phyloP scores from a whole-genome alignment of 2,888 invertebrate genomes.

The Cheilosia vernalis region DNA sequence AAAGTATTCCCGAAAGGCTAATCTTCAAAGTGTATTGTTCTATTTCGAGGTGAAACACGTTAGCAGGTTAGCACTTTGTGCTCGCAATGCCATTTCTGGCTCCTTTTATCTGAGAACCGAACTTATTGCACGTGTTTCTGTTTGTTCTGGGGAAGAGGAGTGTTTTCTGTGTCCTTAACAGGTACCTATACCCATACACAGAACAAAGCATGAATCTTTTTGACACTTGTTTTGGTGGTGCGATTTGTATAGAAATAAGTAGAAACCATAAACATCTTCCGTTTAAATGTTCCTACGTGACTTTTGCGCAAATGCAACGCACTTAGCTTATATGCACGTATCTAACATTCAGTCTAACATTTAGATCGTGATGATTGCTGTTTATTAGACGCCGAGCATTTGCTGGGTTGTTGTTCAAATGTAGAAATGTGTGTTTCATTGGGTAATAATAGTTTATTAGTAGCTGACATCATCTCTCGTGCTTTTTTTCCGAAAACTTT shows the following conservation, averaged over 20 bases:
- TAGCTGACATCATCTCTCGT: no score
- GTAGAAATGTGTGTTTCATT: not conserved
- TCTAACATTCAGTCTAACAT: not conserved
- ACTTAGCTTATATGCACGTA: constrained; percentile 6
- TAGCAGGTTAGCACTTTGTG: no score
- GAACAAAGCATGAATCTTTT: not conserved
- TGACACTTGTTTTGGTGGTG: not conserved
- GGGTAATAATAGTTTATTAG: not conserved
- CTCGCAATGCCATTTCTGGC: not conserved
- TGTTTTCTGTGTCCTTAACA: constrained; percentile 23
- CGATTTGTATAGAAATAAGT: not conserved
- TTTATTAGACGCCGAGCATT: not conserved
- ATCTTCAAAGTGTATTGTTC: not conserved
- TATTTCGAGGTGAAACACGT: constrained; percentile 7
- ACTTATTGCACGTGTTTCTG: constrained; percentile 57
- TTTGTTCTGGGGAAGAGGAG: constrained; percentile 19
- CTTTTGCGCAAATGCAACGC: constrained; percentile 23
- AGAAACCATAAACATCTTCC: not conserved
- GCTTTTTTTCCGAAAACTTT: no score
- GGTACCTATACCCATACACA: not conserved
- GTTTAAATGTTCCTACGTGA: constrained; percentile 24
- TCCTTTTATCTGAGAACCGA: constrained; percentile 25
- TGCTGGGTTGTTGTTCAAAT: not conserved
- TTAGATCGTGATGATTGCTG: constrained; percentile 4
- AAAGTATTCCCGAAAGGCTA: not conserved